These are phyloP conservation scores for Aspidiotus destructor DNA, from an alignment of 2,888 invertebrate genomes.

Conservation along the genomic window DNA sequence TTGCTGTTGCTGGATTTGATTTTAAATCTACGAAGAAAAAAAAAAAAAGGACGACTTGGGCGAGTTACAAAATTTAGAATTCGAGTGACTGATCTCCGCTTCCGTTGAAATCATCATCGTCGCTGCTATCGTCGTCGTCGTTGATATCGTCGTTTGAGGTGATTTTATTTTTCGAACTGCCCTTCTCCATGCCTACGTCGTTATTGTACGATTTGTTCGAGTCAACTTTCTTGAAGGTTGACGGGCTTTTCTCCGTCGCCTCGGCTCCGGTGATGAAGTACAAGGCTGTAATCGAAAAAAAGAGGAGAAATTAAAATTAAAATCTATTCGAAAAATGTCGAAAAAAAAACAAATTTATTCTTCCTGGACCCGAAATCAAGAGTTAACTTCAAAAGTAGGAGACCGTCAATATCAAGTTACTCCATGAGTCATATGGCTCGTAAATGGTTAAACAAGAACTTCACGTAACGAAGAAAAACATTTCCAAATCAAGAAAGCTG, in stretches of 20 bases:
- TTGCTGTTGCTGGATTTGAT: too few relatives aligned
- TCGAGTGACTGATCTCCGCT: conserved; percentile 67
- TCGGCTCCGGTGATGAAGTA: conserved; percentile 41
- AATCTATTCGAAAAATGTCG: background rate
- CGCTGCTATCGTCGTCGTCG: conserved; percentile 59
- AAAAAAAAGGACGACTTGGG: too few relatives aligned
- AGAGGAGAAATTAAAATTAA: too few relatives aligned
- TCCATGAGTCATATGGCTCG: too few relatives aligned
- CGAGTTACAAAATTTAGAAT: conserved; percentile 47
- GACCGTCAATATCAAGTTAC: too few relatives aligned
- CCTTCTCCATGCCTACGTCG: conserved; percentile 42
- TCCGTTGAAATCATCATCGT: conserved; percentile 60
- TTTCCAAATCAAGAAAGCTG: too few relatives aligned
- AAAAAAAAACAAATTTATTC: background rate
- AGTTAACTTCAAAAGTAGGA: too few relatives aligned
- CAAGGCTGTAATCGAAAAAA: conserved; percentile 22
- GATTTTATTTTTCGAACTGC: conserved; percentile 47
- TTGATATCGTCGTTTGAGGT: conserved; percentile 53
- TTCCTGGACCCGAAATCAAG: too few relatives aligned
- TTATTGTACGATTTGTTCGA: conserved; percentile 13
- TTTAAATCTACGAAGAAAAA: too few relatives aligned
- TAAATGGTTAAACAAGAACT: too few relatives aligned
- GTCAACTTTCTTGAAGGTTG: background rate
- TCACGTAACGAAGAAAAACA: too few relatives aligned
- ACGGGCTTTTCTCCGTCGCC: conserved; percentile 10